phyloP scores from a whole-genome alignment of 2,888 invertebrate genomes.

The Amiota minor region DNA sequence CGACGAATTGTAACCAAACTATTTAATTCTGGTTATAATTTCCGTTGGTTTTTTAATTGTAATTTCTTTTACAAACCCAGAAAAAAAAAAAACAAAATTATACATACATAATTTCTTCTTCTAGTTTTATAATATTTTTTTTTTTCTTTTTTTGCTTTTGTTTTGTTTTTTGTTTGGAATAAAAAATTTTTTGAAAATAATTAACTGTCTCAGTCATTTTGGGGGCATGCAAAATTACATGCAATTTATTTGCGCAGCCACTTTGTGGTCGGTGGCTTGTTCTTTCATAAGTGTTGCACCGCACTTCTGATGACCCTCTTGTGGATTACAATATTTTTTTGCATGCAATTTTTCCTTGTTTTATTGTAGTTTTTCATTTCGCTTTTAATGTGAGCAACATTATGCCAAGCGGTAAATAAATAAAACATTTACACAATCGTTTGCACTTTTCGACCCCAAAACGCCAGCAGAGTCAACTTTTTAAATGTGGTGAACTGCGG shows the following conservation, averaged over 20 bases:
- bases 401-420: conserved; percentile 61
- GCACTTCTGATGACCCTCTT: neutral
- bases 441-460: conserved; percentile 46
- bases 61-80: no score
- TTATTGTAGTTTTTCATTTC: conserved; percentile 19
- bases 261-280: neutral
- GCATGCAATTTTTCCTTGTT: conserved; percentile 1
- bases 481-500: conserved; percentile 22
- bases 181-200: conserved; percentile 7
- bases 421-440: conserved; percentile 52
- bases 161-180: neutral
- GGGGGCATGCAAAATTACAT: conserved; percentile 7
- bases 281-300: no score
- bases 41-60: no score
- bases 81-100: no score
- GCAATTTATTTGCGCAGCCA: conserved; percentile 19
- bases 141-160: no score
- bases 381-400: conserved; percentile 41
- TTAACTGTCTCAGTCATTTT: neutral
- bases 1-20: no score
- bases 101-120: no score
- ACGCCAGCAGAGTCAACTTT: conserved; percentile 26
- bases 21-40: no score
- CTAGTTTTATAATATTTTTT: no score
- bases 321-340: conserved; percentile 3